A percentile compares a stretch with the other conserved stretches of the same genome.
Conservation (phyloP, 1,140 invertebrate genomes). For the Scaptomyza hsui region DNA sequence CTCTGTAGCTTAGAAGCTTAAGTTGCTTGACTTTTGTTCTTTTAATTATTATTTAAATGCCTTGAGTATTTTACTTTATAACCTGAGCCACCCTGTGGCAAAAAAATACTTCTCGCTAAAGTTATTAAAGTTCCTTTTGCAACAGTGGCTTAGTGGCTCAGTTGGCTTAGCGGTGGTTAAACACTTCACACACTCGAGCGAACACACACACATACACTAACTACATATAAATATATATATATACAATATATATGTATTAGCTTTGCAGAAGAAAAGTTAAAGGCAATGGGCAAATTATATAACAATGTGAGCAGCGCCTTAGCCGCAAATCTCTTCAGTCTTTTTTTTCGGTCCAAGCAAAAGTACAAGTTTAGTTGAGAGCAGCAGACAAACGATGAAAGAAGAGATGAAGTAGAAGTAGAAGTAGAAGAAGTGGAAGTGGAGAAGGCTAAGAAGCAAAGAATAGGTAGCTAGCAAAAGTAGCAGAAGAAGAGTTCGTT, state of each 20-base stretch:
- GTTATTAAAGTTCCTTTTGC: slow-evolving; percentile 21
- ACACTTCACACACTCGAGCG: slow-evolving; percentile 73
- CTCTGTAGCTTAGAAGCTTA: no score
- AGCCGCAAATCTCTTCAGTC: slow-evolving; percentile 44
- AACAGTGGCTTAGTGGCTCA: slow-evolving; percentile 33
- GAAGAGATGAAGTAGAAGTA: slow-evolving; percentile 24
- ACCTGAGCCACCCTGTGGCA: slow-evolving; percentile 38
- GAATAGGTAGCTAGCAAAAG: slow-evolving; percentile 31
- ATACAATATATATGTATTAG: slow-evolving; percentile 1
- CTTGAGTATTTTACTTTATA: background rate
- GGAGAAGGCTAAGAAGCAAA: slow-evolving; percentile 1
- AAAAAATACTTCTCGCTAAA: slow-evolving; percentile 8
- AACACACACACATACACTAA: slow-evolving; percentile 42
- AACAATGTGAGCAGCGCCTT: slow-evolving; percentile 45
- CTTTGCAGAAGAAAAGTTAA: slow-evolving; percentile 38
- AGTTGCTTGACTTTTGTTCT: background rate
- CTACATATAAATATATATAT: slow-evolving; percentile 8
- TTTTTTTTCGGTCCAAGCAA: slow-evolving; percentile 44
- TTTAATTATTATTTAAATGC: slow-evolving; percentile 4
- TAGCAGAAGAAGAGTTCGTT: slow-evolving; percentile 35
- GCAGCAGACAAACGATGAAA: slow-evolving; percentile 18
- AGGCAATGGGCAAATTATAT: slow-evolving; percentile 52
- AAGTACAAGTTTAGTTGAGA: slow-evolving; percentile 72
- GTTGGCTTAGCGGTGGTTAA: slow-evolving; percentile 56
- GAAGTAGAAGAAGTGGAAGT: slow-evolving; percentile 35